These are phyloP conservation scores for Nymphalis io DNA, from an alignment of 1,140 invertebrate species.

Conservation along the genomic window DNA sequence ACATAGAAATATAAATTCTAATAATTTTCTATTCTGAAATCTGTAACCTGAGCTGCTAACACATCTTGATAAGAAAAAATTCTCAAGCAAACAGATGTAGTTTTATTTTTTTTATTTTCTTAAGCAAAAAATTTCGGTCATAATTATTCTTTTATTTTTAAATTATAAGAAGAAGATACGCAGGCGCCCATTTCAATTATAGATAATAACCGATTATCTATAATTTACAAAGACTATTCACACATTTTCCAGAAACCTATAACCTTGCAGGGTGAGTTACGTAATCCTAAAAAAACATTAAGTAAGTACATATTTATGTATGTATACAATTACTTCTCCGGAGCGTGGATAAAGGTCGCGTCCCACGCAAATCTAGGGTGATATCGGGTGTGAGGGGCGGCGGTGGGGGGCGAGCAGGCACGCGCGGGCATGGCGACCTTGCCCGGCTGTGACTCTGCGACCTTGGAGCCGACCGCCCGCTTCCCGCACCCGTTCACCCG, in stretches of 20 bases:
- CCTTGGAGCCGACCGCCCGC: conserved; percentile 69
- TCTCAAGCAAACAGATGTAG: no score
- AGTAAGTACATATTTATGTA: conserved; percentile 60
- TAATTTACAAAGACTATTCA: conserved; percentile 35
- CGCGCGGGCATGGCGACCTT: conserved; percentile 77
- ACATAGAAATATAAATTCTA: no score
- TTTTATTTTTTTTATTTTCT: no score
- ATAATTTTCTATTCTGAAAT: no score
- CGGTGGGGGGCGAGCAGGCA: conserved; percentile 57
- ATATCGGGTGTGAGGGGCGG: conserved; percentile 58
- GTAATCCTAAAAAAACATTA: conserved; percentile 63
- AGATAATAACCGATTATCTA: no score
- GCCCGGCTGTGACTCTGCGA: conserved; percentile 79
- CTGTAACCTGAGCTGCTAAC: no score
- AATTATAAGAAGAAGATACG: no score
- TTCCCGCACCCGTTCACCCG: conserved; percentile 36
- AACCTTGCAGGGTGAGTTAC: conserved; percentile 44
- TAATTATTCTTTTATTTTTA: no score
- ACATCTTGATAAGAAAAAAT: no score
- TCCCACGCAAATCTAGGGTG: conserved; percentile 76
- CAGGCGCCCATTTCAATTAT: no score
- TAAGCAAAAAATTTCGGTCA: no score
- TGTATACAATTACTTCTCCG: conserved; percentile 75
- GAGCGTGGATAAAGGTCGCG: conserved; percentile 78
- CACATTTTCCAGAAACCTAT: conserved; percentile 40